These are phyloP conservation scores for Acropternis orthonyx DNA, from an alignment of 2,797 vertebrate species.

Conservation along the genomic window DNA sequence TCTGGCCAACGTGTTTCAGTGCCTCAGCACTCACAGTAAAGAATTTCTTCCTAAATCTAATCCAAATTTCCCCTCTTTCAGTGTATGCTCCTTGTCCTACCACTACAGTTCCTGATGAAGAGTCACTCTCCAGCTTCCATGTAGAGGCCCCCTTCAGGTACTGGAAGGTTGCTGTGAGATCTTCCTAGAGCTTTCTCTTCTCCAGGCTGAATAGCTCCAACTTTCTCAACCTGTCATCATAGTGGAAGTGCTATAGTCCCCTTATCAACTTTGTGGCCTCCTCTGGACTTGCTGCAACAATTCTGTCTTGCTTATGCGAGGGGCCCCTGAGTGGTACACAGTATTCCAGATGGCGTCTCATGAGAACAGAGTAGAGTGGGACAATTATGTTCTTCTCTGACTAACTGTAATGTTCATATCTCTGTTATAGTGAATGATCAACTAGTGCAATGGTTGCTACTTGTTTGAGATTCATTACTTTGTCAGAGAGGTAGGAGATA, in stretches of 20 bases:
- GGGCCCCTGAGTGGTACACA: neutral
- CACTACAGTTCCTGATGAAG: neutral
- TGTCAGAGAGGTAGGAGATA: neutral
- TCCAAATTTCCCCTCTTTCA: neutral
- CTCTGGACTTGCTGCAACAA: neutral
- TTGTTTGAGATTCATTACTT: neutral
- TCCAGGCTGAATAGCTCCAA: neutral
- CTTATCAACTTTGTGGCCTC: neutral
- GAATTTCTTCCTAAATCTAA: neutral
- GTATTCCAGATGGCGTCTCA: no score
- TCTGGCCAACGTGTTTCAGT: neutral
- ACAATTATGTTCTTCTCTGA: neutral
- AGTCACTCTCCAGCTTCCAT: neutral
- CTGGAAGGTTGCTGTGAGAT: neutral
- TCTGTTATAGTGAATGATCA: slow-evolving; percentile 13
- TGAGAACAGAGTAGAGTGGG: rapidly evolving
- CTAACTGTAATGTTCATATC: neutral
- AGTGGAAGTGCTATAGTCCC: no score
- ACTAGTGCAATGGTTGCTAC: neutral
- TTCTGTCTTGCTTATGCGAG: neutral
- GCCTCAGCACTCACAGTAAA: neutral
- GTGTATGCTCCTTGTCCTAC: no score
- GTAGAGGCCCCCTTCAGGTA: neutral
- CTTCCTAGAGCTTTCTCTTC: neutral
- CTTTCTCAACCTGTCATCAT: neutral